Conservation (phyloP, 2,797 vertebrate genomes). For the Gallinago nigripennis region DNA sequence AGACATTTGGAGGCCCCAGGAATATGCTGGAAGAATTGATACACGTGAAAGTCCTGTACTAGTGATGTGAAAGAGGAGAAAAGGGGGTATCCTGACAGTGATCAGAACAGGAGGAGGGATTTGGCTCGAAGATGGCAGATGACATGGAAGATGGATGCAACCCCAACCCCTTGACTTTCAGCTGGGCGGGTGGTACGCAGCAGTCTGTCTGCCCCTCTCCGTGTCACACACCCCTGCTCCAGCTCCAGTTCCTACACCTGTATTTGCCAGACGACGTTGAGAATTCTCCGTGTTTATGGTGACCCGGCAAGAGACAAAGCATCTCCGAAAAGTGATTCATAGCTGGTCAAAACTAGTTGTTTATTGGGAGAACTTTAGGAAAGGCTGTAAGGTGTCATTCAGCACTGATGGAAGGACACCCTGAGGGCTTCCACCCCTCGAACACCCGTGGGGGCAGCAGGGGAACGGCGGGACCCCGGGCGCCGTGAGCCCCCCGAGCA, state of each 20-base stretch:
- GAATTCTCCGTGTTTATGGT: background rate
- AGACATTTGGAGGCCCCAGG: background rate
- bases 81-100: fast-evolving
- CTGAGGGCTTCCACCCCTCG: background rate
- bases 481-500: background rate
- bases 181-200: fast-evolving
- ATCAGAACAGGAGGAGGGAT: background rate
- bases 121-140: background rate
- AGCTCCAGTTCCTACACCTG: background rate
- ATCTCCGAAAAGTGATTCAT: background rate
- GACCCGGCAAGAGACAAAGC: background rate
- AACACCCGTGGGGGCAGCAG: fast-evolving
- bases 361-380: background rate
- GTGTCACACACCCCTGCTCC: fast-evolving
- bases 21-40: background rate
- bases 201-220: background rate
- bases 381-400: background rate
- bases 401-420: fast-evolving
- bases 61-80: background rate
- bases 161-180: fast-evolving
- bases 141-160: background rate
- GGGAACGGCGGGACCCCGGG: background rate
- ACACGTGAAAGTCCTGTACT: background rate
- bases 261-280: background rate
- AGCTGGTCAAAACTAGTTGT: background rate